Percentiles rank a stretch among this genome's conserved stretches.
These are phyloP conservation scores for Amblyopsis rosae DNA, from an alignment of 2,113 vertebrate genomes.

Conservation along the genomic window DNA sequence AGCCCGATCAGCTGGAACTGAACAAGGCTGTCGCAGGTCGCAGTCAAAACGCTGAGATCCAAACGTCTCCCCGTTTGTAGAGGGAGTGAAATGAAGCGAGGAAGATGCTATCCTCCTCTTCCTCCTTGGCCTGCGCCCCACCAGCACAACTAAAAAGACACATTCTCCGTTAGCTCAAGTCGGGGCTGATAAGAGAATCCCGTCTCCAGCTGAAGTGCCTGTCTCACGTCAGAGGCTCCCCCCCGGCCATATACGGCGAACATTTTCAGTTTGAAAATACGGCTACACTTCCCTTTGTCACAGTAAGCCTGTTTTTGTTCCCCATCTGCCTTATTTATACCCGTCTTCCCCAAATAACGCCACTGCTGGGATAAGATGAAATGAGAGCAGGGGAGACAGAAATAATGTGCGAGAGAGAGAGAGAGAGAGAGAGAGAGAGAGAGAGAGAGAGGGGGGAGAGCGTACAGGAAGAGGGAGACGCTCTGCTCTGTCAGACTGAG, in stretches of 20 bases:
- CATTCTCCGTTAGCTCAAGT: conserved; percentile 43
- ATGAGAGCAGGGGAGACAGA: conserved; percentile 10
- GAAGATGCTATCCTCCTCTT: neutral
- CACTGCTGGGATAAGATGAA: conserved; percentile 27
- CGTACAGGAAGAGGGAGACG: conserved; percentile 33
- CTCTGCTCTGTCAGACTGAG: conserved; percentile 51
- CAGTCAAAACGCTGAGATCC: too few species aligned
- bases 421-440: neutral
- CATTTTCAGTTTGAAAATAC: conserved; percentile 54
- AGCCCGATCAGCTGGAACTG: too few species aligned
- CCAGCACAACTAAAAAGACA: conserved; percentile 5
- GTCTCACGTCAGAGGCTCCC: neutral
- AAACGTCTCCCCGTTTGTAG: neutral
- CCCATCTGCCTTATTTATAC: conserved; percentile 67
- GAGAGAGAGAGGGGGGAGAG: conserved; percentile 6
- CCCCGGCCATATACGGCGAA: conserved; percentile 46
- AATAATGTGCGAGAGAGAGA: neutral
- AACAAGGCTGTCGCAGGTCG: too few species aligned
- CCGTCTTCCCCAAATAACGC: conserved; percentile 65
- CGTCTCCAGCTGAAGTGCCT: neutral
- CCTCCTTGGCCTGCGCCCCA: neutral
- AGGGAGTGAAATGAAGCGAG: conserved; percentile 3
- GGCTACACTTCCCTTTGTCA: conserved; percentile 63
- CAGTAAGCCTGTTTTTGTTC: conserved; percentile 61
- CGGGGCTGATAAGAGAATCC: conserved; percentile 39